Base-by-base conservation (phyloP, 2,888 invertebrate genomes). In the Unio pictorum region DNA sequence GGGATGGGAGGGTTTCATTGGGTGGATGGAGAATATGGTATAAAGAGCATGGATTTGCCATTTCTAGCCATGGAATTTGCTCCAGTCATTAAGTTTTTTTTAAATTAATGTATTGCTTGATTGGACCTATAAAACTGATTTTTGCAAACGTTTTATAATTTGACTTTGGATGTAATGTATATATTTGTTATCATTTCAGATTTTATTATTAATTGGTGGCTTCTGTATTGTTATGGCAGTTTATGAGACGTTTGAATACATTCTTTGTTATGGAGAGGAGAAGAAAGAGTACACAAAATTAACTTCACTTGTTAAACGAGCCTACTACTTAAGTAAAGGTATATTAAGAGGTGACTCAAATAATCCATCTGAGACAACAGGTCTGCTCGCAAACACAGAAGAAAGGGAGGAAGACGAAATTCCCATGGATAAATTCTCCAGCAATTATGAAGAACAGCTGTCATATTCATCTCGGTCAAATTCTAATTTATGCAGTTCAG, bases 221-320 rank as follows among this genome's bases (percentile, higher is more conserved):
- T 87, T 89, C 78, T 79, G 81, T 59, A 58, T 86, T 4, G 56
- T 88, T 3, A 79, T 89, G 79, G 86, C 85, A 5, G 23, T 87
- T 8, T 88, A 88, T 64, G 87, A 88, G 69, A 84, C 84, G 17
- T 67, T 88, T 7, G 89, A 89, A 68, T 88, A 88, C 73, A 66
- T 83, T 1, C 75, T 84, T 58, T 89, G 88, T 74, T 88, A 88
- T 74, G 75, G 83, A 55, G 86, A 87, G 0, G 89, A 89, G 71
- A 89, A 89, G 66, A 77, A 81, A 64, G 84, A 86, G 66, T 78
- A 85, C 15, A 64, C 73, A 34, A 75, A 74, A 54, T 59, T 73
- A 26, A 69, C 74, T 58, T 72, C 71, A 23, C 65, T 79, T 17
- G 56, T 69, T 1, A 74, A 66, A 60, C 68, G 75, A 20, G 81